Evolutionary conservation across 2,888 invertebrate species (phyloP).

Genomic region (Nomada flava): DNA sequence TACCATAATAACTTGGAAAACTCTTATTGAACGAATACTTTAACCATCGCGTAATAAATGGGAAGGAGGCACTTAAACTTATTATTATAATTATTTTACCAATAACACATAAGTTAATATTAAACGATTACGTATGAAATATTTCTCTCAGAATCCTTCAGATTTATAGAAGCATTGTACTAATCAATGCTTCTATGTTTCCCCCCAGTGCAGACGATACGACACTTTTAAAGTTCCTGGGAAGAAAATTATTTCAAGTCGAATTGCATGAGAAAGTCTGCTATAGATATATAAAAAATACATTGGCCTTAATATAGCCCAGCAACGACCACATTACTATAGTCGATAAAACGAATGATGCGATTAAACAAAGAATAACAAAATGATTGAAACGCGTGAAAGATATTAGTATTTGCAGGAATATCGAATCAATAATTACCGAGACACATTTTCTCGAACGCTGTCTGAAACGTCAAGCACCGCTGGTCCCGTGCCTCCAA

Average conservation of each 20-base stretch:
- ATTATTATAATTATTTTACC: too few species aligned
- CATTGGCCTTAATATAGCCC: not conserved
- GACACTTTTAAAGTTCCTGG: not conserved
- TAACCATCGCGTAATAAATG: too few species aligned
- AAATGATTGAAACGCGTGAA: not conserved
- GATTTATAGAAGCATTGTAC: too few species aligned
- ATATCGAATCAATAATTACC: not conserved
- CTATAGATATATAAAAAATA: not conserved
- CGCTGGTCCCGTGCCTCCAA: conserved; percentile 5
- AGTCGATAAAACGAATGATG: not conserved
- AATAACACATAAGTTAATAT: too few species aligned
- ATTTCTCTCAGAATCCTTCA: too few species aligned
- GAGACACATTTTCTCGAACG: not conserved
- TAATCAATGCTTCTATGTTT: not conserved
- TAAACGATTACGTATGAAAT: too few species aligned
- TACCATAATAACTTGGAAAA: too few species aligned
- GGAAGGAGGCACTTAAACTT: too few species aligned
- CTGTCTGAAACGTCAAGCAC: conserved; percentile 10
- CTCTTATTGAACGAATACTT: too few species aligned
- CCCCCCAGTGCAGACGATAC: not conserved
- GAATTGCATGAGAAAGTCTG: not conserved
- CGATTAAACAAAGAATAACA: not conserved
- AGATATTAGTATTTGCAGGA: not conserved
- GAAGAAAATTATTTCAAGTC: not conserved
- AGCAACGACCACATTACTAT: not conserved